A percentile compares a stretch with the other conserved stretches of the same genome.
Conservation (phyloP, 2,113 vertebrate genomes). For the Lipophrys pholis region DNA sequence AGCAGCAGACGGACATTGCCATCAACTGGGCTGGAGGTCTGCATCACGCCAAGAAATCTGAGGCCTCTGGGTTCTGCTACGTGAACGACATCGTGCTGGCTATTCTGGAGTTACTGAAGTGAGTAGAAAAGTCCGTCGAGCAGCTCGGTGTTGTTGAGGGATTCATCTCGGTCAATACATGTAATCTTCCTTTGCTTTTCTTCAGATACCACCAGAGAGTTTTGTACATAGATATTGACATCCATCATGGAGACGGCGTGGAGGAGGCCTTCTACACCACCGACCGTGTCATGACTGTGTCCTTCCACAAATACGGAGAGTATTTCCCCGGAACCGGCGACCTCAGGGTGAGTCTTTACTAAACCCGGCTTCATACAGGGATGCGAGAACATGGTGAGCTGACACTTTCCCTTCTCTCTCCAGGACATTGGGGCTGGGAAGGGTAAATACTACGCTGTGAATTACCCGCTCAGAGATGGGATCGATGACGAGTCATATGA, state of each 20-base stretch:
- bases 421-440: conserved; percentile 99
- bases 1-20: conserved; percentile 98
- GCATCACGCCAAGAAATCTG: conserved; percentile 98
- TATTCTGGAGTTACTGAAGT: conserved; percentile 98
- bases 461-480: conserved; percentile 96
- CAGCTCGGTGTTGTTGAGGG: neutral
- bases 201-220: conserved; percentile 97
- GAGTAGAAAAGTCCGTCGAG: conserved; percentile 48
- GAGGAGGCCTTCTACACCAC: conserved; percentile 99
- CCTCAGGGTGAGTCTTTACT: conserved; percentile 83
- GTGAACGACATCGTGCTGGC: conserved; percentile 98
- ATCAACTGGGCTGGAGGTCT: conserved; percentile 99
- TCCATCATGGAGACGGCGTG: conserved; percentile 97
- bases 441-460: conserved; percentile 98
- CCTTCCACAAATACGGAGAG: conserved; percentile 98
- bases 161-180: neutral
- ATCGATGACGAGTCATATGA: conserved; percentile 99
- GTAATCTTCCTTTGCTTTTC: rapidly evolving
- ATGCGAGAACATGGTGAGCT: neutral
- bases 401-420: conserved; percentile 14
- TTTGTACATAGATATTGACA: conserved; percentile 98
- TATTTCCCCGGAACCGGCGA: conserved; percentile 99
- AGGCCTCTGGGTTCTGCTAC: conserved; percentile 98
- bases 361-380: neutral
- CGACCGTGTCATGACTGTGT: conserved; percentile 98